phyloP scores from a whole-genome alignment of 1,140 invertebrate genomes.

The Pseudomyrmex cubaensis region DNA sequence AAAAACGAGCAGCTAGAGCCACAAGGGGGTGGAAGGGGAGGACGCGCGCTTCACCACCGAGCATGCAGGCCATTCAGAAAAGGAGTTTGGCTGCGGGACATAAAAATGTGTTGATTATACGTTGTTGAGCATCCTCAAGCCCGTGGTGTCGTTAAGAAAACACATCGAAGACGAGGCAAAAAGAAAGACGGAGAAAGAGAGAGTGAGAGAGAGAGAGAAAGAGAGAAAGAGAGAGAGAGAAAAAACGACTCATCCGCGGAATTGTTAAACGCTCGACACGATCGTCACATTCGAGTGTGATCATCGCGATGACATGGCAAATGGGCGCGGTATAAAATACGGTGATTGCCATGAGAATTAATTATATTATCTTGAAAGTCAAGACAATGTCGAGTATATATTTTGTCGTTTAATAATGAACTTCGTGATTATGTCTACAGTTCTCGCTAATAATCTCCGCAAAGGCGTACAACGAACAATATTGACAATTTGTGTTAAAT shows the following conservation, averaged over 20 bases:
- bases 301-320: constrained; percentile 62
- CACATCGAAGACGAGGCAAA: constrained; percentile 65
- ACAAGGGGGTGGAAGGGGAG: constrained; percentile 29
- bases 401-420: constrained; percentile 3
- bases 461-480: not conserved
- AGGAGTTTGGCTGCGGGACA: constrained; percentile 83
- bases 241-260: constrained; percentile 52
- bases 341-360: constrained; percentile 22
- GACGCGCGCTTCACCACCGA: constrained; percentile 71
- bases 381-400: not conserved
- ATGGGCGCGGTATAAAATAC: constrained; percentile 39
- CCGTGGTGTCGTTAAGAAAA: constrained; percentile 83
- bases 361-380: not conserved
- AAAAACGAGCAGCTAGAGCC: constrained; percentile 36
- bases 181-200: not conserved
- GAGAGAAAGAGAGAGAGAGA: not conserved
- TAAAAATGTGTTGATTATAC: constrained; percentile 86
- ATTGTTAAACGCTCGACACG: constrained; percentile 70
- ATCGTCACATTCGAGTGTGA: constrained; percentile 63
- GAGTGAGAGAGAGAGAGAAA: not conserved
- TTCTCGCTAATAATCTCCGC: too few species aligned
- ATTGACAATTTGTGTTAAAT: constrained; percentile 2
- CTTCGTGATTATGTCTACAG: not conserved
- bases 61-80: constrained; percentile 80
- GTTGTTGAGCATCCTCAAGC: constrained; percentile 77